phyloP scores from a whole-genome alignment of 2,113 vertebrate genomes.

The Antechinus stuartii region DNA sequence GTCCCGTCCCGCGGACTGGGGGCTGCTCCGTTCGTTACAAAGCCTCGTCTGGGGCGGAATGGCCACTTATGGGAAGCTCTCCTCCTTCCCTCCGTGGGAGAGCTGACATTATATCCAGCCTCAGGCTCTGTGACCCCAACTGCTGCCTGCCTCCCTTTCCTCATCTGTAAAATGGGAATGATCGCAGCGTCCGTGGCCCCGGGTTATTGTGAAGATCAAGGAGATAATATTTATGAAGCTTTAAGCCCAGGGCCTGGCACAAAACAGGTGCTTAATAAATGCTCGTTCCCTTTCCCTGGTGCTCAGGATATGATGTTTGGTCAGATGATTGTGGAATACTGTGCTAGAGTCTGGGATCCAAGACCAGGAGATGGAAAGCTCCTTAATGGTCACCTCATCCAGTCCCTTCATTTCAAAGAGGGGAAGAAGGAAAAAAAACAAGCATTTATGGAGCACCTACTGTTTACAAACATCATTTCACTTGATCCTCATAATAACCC shows the following conservation, averaged over 20 bases:
- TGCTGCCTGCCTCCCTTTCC: not conserved
- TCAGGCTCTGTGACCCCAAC: not conserved
- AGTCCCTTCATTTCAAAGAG: not conserved
- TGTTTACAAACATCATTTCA: not conserved
- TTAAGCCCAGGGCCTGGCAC: not conserved
- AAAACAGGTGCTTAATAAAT: not conserved
- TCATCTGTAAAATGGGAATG: not conserved
- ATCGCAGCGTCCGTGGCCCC: not conserved
- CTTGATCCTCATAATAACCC: not conserved
- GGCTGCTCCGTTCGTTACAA: conserved; percentile 52
- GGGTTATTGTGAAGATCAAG: not conserved
- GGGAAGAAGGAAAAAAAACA: not conserved
- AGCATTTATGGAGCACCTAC: not conserved
- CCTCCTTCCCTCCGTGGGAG: conserved; percentile 53
- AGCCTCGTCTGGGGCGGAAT: conserved; percentile 29
- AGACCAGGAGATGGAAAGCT: not conserved
- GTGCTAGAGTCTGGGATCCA: not conserved
- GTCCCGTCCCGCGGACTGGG: conserved; percentile 1
- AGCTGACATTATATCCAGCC: conserved; percentile 51
- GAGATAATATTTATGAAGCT: not conserved
- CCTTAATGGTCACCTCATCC: not conserved
- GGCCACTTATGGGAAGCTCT: conserved; percentile 27
- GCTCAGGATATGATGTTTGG: not conserved
- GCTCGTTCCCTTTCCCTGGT: not conserved
- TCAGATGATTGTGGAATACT: not conserved